These are phyloP conservation scores for Cydia pomonella DNA, from an alignment of 1,140 invertebrate genomes.

Conservation along the genomic window DNA sequence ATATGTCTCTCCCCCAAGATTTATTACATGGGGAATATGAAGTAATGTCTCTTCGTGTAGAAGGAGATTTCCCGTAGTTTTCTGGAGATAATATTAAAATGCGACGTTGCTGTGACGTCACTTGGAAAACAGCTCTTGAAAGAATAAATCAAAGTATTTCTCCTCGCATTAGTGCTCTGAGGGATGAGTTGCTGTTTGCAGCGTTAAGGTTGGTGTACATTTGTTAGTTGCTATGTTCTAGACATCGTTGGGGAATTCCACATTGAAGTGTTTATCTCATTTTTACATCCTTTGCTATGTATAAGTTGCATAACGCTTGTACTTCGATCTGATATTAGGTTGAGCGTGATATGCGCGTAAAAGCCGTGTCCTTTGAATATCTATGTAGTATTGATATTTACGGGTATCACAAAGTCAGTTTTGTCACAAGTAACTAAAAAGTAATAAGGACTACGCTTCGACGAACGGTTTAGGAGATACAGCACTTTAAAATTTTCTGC, in stretches of 20 bases:
- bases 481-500: too few species aligned
- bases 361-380: too few species aligned
- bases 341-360: too few species aligned
- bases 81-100: slow-evolving; percentile 55
- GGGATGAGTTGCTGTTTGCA: slow-evolving; percentile 18
- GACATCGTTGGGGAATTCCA: not conserved
- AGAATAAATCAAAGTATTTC: slow-evolving; percentile 57
- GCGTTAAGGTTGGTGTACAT: not conserved
- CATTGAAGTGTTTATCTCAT: too few species aligned
- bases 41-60: slow-evolving; percentile 60
- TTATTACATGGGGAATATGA: slow-evolving; percentile 72
- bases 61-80: slow-evolving; percentile 68
- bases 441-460: too few species aligned
- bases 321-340: too few species aligned
- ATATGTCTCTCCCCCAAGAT: slow-evolving; percentile 71
- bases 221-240: not conserved
- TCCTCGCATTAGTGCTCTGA: slow-evolving; percentile 26
- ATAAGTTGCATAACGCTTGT: too few species aligned
- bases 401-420: too few species aligned
- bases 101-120: slow-evolving; percentile 45
- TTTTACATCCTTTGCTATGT: too few species aligned
- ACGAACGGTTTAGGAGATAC: too few species aligned
- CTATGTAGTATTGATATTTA: too few species aligned
- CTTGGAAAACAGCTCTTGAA: slow-evolving; percentile 42
- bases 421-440: too few species aligned